Percentiles rank a stretch among this genome's conserved stretches.
These are phyloP conservation scores for Harpalus rubripes DNA, from an alignment of 2,888 invertebrate genomes.

Conservation along the genomic window DNA sequence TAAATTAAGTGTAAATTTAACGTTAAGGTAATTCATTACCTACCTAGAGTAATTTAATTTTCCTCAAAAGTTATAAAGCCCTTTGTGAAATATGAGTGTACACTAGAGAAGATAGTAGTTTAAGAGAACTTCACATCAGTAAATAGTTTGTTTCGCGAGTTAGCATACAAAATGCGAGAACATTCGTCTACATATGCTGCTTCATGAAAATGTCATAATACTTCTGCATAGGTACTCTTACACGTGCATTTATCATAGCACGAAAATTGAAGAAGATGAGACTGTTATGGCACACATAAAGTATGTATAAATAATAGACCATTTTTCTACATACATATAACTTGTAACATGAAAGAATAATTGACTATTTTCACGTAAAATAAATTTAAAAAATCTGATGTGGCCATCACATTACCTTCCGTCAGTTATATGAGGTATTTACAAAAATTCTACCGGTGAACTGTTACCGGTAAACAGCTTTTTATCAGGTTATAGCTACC, in stretches of 20 bases:
- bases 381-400: no score
- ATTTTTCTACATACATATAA: neutral
- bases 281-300: neutral
- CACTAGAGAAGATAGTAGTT: slow-evolving; percentile 29
- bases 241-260: neutral
- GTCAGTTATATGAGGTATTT: no score
- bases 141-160: slow-evolving; percentile 44
- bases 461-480: no score
- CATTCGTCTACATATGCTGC: neutral
- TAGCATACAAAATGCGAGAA: slow-evolving; percentile 38
- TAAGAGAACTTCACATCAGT: slow-evolving; percentile 42
- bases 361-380: no score
- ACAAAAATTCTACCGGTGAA: no score
- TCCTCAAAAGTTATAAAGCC: slow-evolving; percentile 39
- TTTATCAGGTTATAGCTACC: no score
- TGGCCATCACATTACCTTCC: no score
- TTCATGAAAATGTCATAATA: slow-evolving; percentile 45
- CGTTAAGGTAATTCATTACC: slow-evolving; percentile 40
- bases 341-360: neutral
- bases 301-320: neutral
- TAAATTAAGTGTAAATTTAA: slow-evolving; percentile 27
- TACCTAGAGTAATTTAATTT: slow-evolving; percentile 42
- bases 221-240: slow-evolving; percentile 1
- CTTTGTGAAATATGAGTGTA: slow-evolving; percentile 41
- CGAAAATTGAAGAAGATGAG: neutral